Evolutionary conservation across 2,888 invertebrate genomes (phyloP), one percentile per base, ranked within the genome.

Genomic region (Odontothrips loti): DNA sequence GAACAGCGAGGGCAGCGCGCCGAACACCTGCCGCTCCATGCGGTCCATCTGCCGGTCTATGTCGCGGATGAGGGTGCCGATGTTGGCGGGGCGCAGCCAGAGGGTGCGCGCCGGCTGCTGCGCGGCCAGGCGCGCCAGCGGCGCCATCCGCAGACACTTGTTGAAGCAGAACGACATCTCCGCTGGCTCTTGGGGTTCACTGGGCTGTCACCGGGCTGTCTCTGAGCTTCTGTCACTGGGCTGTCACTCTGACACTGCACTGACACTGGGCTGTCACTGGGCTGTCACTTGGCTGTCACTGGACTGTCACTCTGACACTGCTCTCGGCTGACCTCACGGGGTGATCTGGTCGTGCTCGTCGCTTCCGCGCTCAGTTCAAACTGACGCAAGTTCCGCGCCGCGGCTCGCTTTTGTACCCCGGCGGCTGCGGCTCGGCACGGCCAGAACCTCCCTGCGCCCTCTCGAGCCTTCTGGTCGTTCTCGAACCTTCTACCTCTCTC

Each of bases 41-140:
- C 58, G 80, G 23, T 84, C 83, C 58, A 83, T 79, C 43, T 82
- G 81, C n/a, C 83, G 82, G 17, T 84, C 84, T 82, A 84, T 82
- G n/a, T 84, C 84, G 8, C 83, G 82, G 27, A 83, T 47, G n/a
- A 84, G 27, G n/a, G 80, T 47, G 20, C 84, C 79, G 27, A 84
- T 79, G 29, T 82, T 82, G 0, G 80, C 20, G 27, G 80, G 75
- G 15, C 80, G 80, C 27, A 34, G 47, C 79, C 51, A 51, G 27
- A 75, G 1, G 68, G 23, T 23, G 68, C 68, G 68, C 27, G 12
- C 68, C 27, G 68, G 68, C 27, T 68, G 68, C 68, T 23, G n/a
- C n/a, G 20, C n/a, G 9, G 8, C 12, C 23, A 9, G 27, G 23
- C 68, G 23, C 68, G 27, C 12, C 27, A 23, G 68, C 23, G 68